A percentile compares a stretch with the other conserved stretches of the same genome.
Evolutionary conservation across 2,797 vertebrate species (phyloP).

Genomic region (Anabacerthia variegaticeps): DNA sequence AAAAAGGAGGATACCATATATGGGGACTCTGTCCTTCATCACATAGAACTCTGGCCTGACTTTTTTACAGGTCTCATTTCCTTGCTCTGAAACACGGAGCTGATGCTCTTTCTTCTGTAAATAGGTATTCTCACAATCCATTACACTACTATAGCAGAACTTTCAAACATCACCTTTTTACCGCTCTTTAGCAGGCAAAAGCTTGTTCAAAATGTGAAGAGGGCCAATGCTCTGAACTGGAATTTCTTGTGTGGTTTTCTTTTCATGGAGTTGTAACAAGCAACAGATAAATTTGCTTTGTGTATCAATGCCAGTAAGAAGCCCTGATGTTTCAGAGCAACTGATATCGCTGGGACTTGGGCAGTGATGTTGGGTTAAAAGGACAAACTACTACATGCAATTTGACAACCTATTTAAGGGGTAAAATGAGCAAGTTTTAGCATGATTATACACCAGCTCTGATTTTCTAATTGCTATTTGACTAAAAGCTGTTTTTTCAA

Average conservation of each 20-base stretch:
- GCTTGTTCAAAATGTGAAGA: neutral
- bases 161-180: neutral
- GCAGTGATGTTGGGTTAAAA: neutral
- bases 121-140: neutral
- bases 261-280: neutral
- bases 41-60: neutral
- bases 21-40: neutral
- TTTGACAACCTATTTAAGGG: neutral
- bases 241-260: neutral
- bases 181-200: neutral
- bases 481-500: neutral
- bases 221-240: neutral
- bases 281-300: neutral
- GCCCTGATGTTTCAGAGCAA: neutral
- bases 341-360: neutral
- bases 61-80: neutral
- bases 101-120: neutral
- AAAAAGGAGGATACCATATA: neutral
- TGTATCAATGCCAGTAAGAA: neutral
- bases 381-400: neutral
- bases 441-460: neutral
- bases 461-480: conserved; percentile 23
- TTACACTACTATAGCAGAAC: neutral
- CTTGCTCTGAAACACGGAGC: neutral
- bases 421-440: conserved; percentile 4